Evolutionary conservation across 2,888 invertebrate genomes (phyloP).

Genomic region (Dromius quadrimaculatus): DNA sequence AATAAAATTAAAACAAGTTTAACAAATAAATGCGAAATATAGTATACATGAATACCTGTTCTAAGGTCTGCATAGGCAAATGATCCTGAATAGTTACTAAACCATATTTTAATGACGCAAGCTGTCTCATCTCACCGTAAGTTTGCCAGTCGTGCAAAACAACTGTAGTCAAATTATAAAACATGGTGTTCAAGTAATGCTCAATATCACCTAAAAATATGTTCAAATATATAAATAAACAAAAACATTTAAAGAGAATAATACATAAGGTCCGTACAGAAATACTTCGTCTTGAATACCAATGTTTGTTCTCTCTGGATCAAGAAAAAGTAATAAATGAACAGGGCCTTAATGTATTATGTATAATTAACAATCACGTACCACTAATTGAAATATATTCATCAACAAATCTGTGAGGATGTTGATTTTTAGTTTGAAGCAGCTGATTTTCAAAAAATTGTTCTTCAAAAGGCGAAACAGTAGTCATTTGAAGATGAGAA

Average conservation of each 20-base stretch:
- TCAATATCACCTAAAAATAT: slow-evolving; percentile 73
- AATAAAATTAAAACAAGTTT: slow-evolving; percentile 14
- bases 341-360: too few relatives aligned
- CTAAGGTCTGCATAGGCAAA: slow-evolving; percentile 95
- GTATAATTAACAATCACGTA: slow-evolving; percentile 6
- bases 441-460: slow-evolving; percentile 75
- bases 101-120: slow-evolving; percentile 87
- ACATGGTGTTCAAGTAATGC: slow-evolving; percentile 92
- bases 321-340: too few relatives aligned
- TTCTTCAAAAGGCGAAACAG: slow-evolving; percentile 78
- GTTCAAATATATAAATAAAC: slow-evolving; percentile 16
- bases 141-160: slow-evolving; percentile 98
- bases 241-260: background rate
- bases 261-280: background rate
- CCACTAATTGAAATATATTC: slow-evolving; percentile 71
- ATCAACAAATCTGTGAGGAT: slow-evolving; percentile 70
- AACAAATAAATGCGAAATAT: background rate
- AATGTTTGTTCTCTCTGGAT: too few relatives aligned
- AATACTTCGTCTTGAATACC: too few relatives aligned
- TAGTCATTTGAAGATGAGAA: slow-evolving; percentile 85
- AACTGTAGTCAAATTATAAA: slow-evolving; percentile 97
- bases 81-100: slow-evolving; percentile 90
- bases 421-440: slow-evolving; percentile 68
- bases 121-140: slow-evolving; percentile 95
- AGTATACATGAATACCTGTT: slow-evolving; percentile 75